Conservation (phyloP, 2,113 vertebrate species). For the Heterocephalus glaber region DNA sequence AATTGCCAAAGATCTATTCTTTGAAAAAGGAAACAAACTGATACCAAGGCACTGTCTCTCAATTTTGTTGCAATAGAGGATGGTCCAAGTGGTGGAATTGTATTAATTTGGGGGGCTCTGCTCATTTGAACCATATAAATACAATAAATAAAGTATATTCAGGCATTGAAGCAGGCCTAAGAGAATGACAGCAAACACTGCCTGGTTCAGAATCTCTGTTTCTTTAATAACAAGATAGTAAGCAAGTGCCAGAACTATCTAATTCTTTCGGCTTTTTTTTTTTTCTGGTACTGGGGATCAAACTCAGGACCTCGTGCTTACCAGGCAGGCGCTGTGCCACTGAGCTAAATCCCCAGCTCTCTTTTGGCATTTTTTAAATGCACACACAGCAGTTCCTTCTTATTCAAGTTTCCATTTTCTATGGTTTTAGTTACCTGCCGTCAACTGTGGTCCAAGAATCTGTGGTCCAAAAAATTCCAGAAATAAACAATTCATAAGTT, state of each 20-base stretch:
- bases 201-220: neutral
- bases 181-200: neutral
- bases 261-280: neutral
- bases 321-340: no score
- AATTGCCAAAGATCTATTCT: neutral
- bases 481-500: neutral
- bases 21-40: neutral
- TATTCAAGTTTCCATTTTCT: neutral
- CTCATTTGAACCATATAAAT: neutral
- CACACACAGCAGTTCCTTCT: neutral
- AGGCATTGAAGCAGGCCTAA: neutral
- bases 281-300: no score
- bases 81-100: neutral
- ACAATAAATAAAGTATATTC: neutral
- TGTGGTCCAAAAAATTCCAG: neutral
- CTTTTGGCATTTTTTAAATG: neutral
- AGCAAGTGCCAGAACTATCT: neutral
- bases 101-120: neutral
- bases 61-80: neutral
- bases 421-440: neutral
- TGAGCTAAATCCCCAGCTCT: no score
- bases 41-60: neutral
- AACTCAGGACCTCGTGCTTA: no score
- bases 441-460: neutral
- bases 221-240: neutral